Evolutionary conservation across 2,797 vertebrate genomes (phyloP).

Genomic region (Coregonus sp.): DNA sequence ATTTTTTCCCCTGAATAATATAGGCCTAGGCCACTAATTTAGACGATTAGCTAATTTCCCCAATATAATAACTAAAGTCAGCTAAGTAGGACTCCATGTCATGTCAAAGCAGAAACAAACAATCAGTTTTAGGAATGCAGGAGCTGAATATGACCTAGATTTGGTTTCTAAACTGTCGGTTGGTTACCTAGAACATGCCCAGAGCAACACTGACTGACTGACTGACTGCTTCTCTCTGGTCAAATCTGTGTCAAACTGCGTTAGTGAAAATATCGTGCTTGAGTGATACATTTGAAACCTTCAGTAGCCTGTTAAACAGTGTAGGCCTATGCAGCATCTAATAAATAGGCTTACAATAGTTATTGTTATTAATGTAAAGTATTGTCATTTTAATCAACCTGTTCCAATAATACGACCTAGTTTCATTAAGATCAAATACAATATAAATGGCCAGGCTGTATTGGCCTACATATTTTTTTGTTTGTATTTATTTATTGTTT

Average conservation of each 20-base stretch:
- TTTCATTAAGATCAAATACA: too few species aligned
- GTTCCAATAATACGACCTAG: too few species aligned
- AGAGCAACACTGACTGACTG: not conserved
- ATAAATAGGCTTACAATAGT: not conserved
- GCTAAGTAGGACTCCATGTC: not conserved
- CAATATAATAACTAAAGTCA: not conserved
- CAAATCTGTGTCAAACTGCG: not conserved
- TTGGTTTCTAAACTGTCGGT: not conserved
- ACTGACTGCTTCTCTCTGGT: not conserved
- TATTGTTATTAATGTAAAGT: not conserved
- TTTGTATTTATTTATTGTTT: too few species aligned
- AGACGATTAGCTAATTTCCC: not conserved
- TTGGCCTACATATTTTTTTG: too few species aligned
- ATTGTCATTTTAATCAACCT: too few species aligned
- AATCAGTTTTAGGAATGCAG: not conserved
- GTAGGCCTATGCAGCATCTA: not conserved
- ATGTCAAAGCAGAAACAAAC: constrained; percentile 8
- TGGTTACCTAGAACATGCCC: constrained; percentile 8
- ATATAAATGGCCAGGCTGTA: too few species aligned
- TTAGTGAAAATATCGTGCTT: not conserved
- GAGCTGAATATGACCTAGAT: constrained; percentile 13
- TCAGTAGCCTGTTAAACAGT: not conserved
- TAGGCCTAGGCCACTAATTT: not conserved
- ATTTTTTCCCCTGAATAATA: not conserved
- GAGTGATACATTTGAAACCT: not conserved